Evolutionary conservation across 1,140 invertebrate genomes (phyloP), one percentile per base, ranked within the genome.

Genomic region (Aphidius gifuensis): DNA sequence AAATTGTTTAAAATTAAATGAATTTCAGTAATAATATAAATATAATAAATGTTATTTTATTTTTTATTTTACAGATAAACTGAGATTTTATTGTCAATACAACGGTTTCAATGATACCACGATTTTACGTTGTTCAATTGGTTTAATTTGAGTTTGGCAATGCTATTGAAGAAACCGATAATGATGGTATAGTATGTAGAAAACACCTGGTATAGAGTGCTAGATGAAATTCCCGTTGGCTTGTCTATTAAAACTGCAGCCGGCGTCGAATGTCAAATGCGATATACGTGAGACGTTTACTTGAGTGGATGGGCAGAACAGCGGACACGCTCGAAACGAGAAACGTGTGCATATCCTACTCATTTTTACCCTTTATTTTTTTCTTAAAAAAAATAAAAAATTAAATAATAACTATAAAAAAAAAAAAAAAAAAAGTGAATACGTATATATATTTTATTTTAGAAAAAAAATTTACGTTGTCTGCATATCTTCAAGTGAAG

Each of bases 251-350:
- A 62, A 62, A 50, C 38, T 57, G 60, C 45, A 55, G 53, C 38
- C 51, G 45, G 58, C 51, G 51, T 55, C 53, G 60, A 57, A 62
- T 62, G 60, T 62, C 60, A 44, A 62, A 57, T 62, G 60, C 60
- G 53, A 57, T 46, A 53, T 42, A 62, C 60, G 60, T 62, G 60
- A 38, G 45, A 57, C 50, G 54, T 53, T 57, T 56, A 56, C 45
- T n/a, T 44, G 54, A 62, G 43, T 62, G 45, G 42, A 56, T 40
- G 53, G 40, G 16, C 43, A 55, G 53, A 42, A 55, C 42, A 40
- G 43, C 53, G 39, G 53, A 39, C 53, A 16, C 53, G 53, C 53
- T 55, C 53, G 53, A 55, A 55, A 44, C 43, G 43, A 44, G 43
- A 44, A 44, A 55, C 53, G 53, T 55, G 53, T 55, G 39, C 38